phyloP scores from a whole-genome alignment of 2,888 invertebrate species.

The Latheticus oryzae region DNA sequence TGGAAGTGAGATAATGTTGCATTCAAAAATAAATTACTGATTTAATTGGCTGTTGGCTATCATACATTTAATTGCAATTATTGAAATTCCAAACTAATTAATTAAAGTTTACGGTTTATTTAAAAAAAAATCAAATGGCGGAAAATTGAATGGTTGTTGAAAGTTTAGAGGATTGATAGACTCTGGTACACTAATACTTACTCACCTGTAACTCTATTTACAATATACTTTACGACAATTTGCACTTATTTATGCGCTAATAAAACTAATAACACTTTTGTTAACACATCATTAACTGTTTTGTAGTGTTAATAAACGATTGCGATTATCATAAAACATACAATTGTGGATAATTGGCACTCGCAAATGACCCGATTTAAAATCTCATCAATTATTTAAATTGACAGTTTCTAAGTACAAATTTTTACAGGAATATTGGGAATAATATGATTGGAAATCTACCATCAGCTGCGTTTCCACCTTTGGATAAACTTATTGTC shows the following conservation, averaged over 20 bases:
- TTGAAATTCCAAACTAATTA: conserved; percentile 17
- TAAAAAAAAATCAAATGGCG: too few species aligned
- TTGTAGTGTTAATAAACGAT: conserved; percentile 28
- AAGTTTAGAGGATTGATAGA: conserved; percentile 34
- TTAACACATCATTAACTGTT: conserved; percentile 41
- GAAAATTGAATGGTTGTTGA: conserved; percentile 40
- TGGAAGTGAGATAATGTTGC: conserved; percentile 4
- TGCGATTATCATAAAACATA: conserved; percentile 30
- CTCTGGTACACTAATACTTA: conserved; percentile 39
- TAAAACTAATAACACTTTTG: conserved; percentile 41
- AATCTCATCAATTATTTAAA: conserved; percentile 11
- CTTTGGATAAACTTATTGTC: conserved; percentile 77
- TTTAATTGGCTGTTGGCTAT: conserved; percentile 11
- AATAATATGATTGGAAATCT: conserved; percentile 80
- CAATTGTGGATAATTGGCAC: conserved; percentile 30
- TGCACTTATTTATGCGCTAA: conserved; percentile 43
- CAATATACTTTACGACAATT: conserved; percentile 41
- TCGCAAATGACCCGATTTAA: conserved; percentile 15
- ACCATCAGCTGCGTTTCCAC: conserved; percentile 76
- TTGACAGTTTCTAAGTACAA: conserved; percentile 19
- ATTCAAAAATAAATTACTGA: conserved; percentile 9
- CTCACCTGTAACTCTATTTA: conserved; percentile 42
- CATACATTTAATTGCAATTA: conserved; percentile 2
- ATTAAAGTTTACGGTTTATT: conserved; percentile 14
- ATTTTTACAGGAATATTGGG: conserved; percentile 77